Evolutionary conservation across 2,797 vertebrate genomes (phyloP).

Genomic region (Mormyrus proboscirostris): DNA sequence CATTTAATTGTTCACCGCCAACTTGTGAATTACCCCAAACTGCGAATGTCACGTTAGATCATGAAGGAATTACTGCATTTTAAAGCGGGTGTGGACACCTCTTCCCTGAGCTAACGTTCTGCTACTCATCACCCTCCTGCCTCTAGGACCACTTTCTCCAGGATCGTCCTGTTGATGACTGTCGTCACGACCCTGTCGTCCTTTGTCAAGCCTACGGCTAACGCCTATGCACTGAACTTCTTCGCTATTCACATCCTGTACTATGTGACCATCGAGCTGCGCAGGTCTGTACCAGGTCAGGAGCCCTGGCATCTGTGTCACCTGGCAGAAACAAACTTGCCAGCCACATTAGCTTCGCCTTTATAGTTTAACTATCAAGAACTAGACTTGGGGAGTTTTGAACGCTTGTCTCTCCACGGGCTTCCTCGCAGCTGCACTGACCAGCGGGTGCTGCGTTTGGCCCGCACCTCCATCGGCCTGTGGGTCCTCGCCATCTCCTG

Average conservation of each 20-base stretch:
- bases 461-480: conserved; percentile 55
- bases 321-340: neutral
- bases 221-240: conserved; percentile 81
- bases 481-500: conserved; percentile 79
- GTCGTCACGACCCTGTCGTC: conserved; percentile 67
- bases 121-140: neutral
- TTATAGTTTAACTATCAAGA: neutral
- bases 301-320: neutral
- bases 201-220: conserved; percentile 75
- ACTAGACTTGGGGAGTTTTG: neutral
- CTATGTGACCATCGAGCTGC: conserved; percentile 61
- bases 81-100: neutral
- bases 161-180: conserved; percentile 54
- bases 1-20: neutral
- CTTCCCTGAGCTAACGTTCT: neutral
- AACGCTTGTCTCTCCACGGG: neutral
- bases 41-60: neutral
- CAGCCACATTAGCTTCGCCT: neutral
- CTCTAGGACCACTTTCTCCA: conserved; percentile 67
- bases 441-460: conserved; percentile 57
- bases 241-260: conserved; percentile 78
- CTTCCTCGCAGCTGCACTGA: conserved; percentile 63
- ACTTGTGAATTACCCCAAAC: neutral
- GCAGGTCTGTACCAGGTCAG: conserved; percentile 56
- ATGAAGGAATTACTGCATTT: neutral